A percentile compares a stretch with the other conserved stretches of the same genome.
Conservation (phyloP, 2,797 vertebrate species). For the Moxostoma hubbsi region DNA sequence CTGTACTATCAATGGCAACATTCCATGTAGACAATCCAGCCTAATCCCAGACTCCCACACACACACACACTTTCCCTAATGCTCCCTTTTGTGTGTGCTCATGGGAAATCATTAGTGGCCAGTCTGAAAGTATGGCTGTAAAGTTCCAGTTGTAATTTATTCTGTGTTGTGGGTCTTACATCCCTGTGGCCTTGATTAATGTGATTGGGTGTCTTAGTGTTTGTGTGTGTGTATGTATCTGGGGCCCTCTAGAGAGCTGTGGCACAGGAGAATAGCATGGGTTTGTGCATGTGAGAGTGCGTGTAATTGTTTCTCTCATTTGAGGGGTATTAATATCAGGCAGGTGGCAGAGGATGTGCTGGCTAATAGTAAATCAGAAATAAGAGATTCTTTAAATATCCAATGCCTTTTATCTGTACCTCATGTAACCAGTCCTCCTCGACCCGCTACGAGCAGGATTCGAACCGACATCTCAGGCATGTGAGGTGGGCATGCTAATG, state of each 20-base stretch:
- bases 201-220: constrained; percentile 59
- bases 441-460: no score
- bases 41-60: constrained; percentile 40
- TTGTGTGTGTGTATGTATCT: constrained; percentile 64
- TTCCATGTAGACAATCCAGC: constrained; percentile 12
- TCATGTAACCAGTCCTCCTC: background rate
- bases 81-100: constrained; percentile 43
- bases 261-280: constrained; percentile 61
- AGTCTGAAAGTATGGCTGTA: constrained; percentile 46
- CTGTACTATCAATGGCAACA: background rate
- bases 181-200: constrained; percentile 74
- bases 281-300: constrained; percentile 57
- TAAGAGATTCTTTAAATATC: constrained; percentile 69
- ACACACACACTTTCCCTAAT: background rate
- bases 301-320: constrained; percentile 47
- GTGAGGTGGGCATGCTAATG: no score
- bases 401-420: constrained; percentile 70
- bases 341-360: constrained; percentile 12
- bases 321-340: constrained; percentile 56
- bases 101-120: constrained; percentile 62
- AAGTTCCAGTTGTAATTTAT: constrained; percentile 66
- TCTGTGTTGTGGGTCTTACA: constrained; percentile 47
- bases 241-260: constrained; percentile 64
- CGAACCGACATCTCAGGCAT: no score
- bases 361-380: constrained; percentile 57